Evolutionary conservation across 2,888 invertebrate genomes (phyloP), one percentile per base, ranked within the genome.

Genomic region (Mythimna pallens): DNA sequence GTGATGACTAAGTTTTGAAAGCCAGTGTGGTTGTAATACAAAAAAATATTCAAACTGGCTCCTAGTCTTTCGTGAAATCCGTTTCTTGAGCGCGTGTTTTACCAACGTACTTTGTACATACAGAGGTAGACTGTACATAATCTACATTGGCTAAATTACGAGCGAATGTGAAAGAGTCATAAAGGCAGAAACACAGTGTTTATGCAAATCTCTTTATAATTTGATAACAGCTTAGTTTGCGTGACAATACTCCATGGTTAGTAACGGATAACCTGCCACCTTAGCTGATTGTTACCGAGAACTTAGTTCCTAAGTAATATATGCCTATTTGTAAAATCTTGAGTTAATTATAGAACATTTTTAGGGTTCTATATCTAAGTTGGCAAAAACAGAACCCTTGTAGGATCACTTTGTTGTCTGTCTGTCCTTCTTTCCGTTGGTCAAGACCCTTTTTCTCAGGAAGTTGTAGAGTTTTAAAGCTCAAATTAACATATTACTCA

Each of bases 131-230:
- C 14, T 47, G 7, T 47, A 47, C 47, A 47, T 47, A 47, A 20
- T 25, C 22, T 52, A 40, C 14, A 36, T n/a, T 25, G n/a, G 22
- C 8, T 22, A 43, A 63, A 40, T 76, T 64, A 64, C 8, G 73
- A 62, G 43, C 14, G 58, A 64, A 70, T 70, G 68, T 63, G 63
- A 71, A 65, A 70, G 40, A 77, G 65, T 40, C 50, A 81, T 77
- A 68, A 73, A 54, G 34, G 20, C 52, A 66, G 59, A 65, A 85
- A 82, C 73, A 78, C 63, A 59, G 67, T 86, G 81, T 87, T 89
- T 87, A 88, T 87, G 84, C 81, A 83, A 87, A 87, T 69, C 43
- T 69, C 69, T 78, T 78, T 70, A 80, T 79, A 85, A 86, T 84
- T 87, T 84, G 78, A 80, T 81, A 85, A 76, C 72, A 76, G 65